Evolutionary conservation across 2,888 invertebrate species (phyloP).

Genomic region (Teinopalpus imperialis): DNA sequence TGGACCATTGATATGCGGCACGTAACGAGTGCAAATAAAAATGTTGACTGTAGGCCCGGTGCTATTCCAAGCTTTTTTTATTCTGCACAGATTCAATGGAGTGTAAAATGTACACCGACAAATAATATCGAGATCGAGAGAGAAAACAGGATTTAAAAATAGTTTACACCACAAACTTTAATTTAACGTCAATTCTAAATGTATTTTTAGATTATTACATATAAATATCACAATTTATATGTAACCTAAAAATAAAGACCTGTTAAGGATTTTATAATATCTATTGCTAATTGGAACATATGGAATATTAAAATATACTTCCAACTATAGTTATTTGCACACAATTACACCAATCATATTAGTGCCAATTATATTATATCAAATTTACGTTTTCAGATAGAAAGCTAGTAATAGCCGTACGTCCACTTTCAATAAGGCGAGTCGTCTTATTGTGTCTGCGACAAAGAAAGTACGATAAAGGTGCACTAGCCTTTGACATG

Average conservation of each 20-base stretch:
- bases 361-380: neutral
- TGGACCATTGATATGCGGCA: constrained; percentile 5
- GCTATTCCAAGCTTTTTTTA: too few relatives aligned
- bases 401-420: constrained; percentile 31
- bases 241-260: too few relatives aligned
- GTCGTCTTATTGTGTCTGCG: constrained; percentile 22
- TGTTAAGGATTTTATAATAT: too few relatives aligned
- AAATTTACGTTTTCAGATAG: neutral
- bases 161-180: too few relatives aligned
- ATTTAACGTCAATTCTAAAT: too few relatives aligned
- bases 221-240: too few relatives aligned
- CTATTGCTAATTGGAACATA: too few relatives aligned
- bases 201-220: neutral
- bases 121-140: too few relatives aligned
- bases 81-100: too few relatives aligned
- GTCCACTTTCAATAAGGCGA: constrained; percentile 33
- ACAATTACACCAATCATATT: neutral
- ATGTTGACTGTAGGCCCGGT: neutral
- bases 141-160: too few relatives aligned
- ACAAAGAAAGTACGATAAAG: constrained; percentile 21
- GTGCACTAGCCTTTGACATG: constrained; percentile 25
- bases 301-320: neutral
- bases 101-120: too few relatives aligned
- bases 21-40: constrained; percentile 14
- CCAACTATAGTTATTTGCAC: neutral